A percentile compares a stretch with the other conserved stretches of the same genome.
Conservation (phyloP, 2,797 vertebrate genomes). For the Sebastes variabilis region DNA sequence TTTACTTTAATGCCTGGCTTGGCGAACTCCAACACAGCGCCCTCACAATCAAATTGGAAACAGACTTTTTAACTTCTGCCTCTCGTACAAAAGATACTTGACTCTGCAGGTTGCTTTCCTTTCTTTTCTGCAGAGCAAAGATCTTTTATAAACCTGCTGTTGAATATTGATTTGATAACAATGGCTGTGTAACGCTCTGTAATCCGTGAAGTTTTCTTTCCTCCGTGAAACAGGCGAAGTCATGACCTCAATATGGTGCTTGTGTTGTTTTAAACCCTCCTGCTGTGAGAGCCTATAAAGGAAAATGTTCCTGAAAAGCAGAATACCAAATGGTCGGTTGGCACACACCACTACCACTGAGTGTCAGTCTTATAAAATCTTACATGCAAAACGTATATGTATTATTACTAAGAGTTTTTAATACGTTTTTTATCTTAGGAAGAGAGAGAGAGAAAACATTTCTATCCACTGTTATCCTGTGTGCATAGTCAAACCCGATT, state of each 20-base stretch:
- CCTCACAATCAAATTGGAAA: constrained; percentile 63
- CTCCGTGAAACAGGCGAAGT: constrained; percentile 25
- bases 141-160: constrained; percentile 42
- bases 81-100: constrained; percentile 16
- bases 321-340: constrained; percentile 2
- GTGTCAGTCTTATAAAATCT: background rate
- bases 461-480: too few species aligned
- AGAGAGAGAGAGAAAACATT: background rate
- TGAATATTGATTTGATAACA: constrained; percentile 29
- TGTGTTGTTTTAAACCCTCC: constrained; percentile 29
- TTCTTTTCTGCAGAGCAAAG: constrained; percentile 14
- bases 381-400: background rate
- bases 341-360: background rate
- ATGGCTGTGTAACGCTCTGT: background rate
- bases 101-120: constrained; percentile 34
- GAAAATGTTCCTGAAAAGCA: constrained; percentile 12
- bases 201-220: constrained; percentile 13
- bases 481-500: too few species aligned
- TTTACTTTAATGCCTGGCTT: constrained; percentile 58
- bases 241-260: constrained; percentile 21
- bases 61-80: constrained; percentile 47
- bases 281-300: constrained; percentile 24
- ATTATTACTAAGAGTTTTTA: background rate
- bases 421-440: background rate
- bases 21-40: constrained; percentile 42